These are phyloP conservation scores for Oxygymnocypris stewartii DNA, from an alignment of 2,113 vertebrate genomes.

Conservation along the genomic window DNA sequence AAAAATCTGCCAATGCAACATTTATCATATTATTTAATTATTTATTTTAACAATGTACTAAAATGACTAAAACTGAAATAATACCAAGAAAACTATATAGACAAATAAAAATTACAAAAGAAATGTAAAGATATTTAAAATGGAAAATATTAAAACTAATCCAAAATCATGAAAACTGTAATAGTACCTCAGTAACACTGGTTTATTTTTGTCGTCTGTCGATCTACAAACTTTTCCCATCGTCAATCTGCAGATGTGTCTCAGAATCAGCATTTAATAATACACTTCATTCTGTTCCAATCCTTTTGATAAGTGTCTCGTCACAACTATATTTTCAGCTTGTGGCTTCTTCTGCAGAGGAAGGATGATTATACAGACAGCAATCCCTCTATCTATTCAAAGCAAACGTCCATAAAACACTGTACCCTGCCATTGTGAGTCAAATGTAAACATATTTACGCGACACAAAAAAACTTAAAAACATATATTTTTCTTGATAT, in stretches of 20 bases:
- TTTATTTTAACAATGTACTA: not conserved
- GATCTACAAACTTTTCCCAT: not conserved
- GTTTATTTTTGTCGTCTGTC: too few species aligned
- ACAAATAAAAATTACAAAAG: not conserved
- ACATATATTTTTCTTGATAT: not conserved
- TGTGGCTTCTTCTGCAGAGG: conserved; percentile 2
- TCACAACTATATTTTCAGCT: not conserved
- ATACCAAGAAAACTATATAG: not conserved
- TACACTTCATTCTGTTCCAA: not conserved
- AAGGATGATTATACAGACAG: not conserved
- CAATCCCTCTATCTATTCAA: not conserved
- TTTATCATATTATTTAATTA: not conserved
- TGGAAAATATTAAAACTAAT: not conserved
- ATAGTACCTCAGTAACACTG: too few species aligned
- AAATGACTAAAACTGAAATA: too few species aligned
- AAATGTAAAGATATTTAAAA: not conserved
- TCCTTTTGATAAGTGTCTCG: not conserved
- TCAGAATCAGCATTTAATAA: not conserved
- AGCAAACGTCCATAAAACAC: not conserved
- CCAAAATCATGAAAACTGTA: too few species aligned
- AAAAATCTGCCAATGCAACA: not conserved
- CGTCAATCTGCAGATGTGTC: not conserved
- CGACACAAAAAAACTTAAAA: not conserved
- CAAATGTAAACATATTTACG: not conserved
- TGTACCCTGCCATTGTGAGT: not conserved